phyloP scores from a whole-genome alignment of 2,797 vertebrate genomes.

The Phylloscopus collybita region DNA sequence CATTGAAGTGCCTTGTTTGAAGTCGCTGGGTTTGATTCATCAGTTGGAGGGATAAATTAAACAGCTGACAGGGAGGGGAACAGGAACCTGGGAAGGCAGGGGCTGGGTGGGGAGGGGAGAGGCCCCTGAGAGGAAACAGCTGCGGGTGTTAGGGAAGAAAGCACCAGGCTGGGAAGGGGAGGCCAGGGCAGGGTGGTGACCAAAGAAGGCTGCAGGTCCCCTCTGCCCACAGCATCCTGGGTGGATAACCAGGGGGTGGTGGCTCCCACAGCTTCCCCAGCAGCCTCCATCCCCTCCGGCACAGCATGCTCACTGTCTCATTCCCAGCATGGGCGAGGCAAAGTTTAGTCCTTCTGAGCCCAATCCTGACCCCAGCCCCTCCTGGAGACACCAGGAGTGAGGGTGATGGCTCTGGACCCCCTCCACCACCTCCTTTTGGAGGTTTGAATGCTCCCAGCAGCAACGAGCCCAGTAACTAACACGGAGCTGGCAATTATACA shows the following conservation, averaged over 20 bases:
- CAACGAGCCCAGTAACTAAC: neutral
- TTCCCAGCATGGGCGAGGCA: neutral
- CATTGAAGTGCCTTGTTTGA: conserved; percentile 57
- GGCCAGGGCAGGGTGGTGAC: rapidly evolving
- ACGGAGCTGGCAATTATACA: neutral
- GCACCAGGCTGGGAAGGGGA: neutral
- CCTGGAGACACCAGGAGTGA: rapidly evolving
- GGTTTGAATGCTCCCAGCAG: neutral
- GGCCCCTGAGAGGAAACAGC: neutral
- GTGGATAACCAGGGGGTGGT: neutral
- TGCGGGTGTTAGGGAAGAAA: neutral
- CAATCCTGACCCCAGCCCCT: neutral
- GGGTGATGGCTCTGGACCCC: rapidly evolving
- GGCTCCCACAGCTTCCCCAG: rapidly evolving
- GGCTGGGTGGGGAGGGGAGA: neutral
- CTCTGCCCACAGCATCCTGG: neutral
- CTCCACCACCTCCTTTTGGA: neutral
- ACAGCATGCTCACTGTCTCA: rapidly evolving
- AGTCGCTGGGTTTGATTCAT: conserved; percentile 28
- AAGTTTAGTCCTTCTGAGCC: neutral
- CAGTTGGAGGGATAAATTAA: conserved; percentile 27
- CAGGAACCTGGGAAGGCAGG: neutral
- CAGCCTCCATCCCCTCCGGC: neutral
- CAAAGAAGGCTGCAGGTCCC: neutral
- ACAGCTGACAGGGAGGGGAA: conserved; percentile 30